Conservation (phyloP, 2,888 invertebrate genomes). For the Mesorhabditis sp. region DNA sequence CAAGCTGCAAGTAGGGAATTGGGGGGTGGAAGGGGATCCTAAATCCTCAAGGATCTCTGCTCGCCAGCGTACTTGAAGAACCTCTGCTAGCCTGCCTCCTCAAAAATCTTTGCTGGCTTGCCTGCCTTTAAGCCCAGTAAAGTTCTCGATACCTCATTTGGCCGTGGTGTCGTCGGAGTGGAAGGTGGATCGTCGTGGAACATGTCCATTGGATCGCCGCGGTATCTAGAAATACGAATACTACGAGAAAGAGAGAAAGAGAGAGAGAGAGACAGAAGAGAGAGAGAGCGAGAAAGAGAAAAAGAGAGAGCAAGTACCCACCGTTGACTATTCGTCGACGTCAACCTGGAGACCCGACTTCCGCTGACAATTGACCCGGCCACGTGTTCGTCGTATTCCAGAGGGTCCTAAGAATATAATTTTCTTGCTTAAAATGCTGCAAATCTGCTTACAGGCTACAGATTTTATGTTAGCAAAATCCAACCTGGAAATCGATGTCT, state of each 20-base stretch:
- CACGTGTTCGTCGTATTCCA: not conserved
- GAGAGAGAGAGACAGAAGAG: not conserved
- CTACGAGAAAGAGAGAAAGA: not conserved
- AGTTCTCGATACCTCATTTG: not conserved
- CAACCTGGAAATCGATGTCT: constrained; percentile 13
- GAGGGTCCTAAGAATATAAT: not conserved
- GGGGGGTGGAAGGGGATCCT: not conserved
- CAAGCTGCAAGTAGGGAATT: constrained; percentile 9
- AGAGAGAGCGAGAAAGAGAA: not conserved
- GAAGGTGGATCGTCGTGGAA: not conserved
- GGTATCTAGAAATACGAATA: not conserved
- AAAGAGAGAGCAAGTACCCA: not conserved
- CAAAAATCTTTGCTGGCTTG: not conserved
- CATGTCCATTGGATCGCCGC: not conserved
- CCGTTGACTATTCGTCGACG: not conserved
- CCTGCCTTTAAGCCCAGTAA: not conserved
- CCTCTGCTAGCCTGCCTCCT: not conserved
- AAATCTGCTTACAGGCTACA: not conserved
- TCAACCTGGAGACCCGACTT: not conserved
- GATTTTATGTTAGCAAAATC: not conserved
- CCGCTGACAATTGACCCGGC: not conserved
- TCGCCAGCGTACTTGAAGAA: not conserved
- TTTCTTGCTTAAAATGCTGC: too few species aligned
- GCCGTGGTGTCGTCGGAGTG: not conserved
- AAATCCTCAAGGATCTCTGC: not conserved